Evolutionary conservation across 2,888 invertebrate species (phyloP).

Genomic region (Pollenia angustigena): DNA sequence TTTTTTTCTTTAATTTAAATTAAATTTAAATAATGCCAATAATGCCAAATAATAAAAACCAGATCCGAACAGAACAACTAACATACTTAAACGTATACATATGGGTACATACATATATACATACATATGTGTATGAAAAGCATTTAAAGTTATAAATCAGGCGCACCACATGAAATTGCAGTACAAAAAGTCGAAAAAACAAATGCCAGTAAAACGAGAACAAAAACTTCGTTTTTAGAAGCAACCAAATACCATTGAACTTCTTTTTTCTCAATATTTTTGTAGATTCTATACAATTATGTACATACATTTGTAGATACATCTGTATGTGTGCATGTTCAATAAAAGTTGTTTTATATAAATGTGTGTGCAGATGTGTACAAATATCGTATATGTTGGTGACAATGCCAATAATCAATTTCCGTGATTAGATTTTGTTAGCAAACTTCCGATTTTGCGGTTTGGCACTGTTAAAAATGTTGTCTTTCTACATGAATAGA

Average conservation of each 20-base stretch:
- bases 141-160: slow-evolving; percentile 69
- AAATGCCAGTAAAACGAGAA: slow-evolving; percentile 31
- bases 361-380: neutral
- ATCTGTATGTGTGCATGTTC: neutral
- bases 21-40: slow-evolving; percentile 44
- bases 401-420: slow-evolving; percentile 80
- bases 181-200: slow-evolving; percentile 50
- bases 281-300: neutral
- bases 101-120: neutral
- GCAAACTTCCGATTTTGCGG: slow-evolving; percentile 80
- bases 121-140: slow-evolving; percentile 12
- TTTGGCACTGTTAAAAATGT: slow-evolving; percentile 76
- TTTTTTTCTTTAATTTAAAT: slow-evolving; percentile 22
- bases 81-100: neutral
- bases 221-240: slow-evolving; percentile 46
- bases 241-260: slow-evolving; percentile 70
- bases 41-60: slow-evolving; percentile 31
- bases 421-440: slow-evolving; percentile 80
- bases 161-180: slow-evolving; percentile 73
- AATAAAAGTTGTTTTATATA: neutral
- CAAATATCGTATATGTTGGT: slow-evolving; percentile 41
- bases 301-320: neutral
- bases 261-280: slow-evolving; percentile 43
- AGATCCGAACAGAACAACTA: slow-evolving; percentile 17
- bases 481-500: slow-evolving; percentile 43